Base-by-base conservation (phyloP, 1,140 invertebrate species). In the Eueides isabella region DNA sequence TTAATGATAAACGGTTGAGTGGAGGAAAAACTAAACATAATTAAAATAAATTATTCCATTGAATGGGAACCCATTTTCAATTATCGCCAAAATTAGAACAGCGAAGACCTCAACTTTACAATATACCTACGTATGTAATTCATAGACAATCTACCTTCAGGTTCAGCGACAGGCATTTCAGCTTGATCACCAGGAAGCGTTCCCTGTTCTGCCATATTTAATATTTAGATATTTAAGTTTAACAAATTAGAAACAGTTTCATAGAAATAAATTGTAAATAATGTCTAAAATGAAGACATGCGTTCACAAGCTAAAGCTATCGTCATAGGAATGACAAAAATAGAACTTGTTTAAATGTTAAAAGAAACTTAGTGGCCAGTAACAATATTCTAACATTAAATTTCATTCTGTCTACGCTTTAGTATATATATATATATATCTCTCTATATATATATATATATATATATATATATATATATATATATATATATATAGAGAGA, bases 171-270 rank as follows among this genome's bases (percentile, higher is more conserved):
- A 26, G 23, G 48, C 19, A 26, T 26, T 55, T 55, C 48, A 11
- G 48, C 23, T 55, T 11, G 48, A 55, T 26, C 48, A 6, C 19
- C 48, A 9, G 23, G n/a, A 61, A 38, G n/a, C 38, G 38, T 23
- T 55, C n/a, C n/a, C 26, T 14, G 48, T 55, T 55, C 23, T 61
- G 63, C 63, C 63, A 65, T 65, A 1, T 35, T 65, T 26, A 14
- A 23, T n/a, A n/a, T 19, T 65, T 38, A 55, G 16, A 23, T 55
- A 55, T 55, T 55, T 55, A 9, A 26, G 19, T 55, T 55, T 55
- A 55, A 23, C 48, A 55, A 55, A 23, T 55, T 55, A 55, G 48
- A 55, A 55, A 55, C 48, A 55, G 48, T 55, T 55, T 55, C 48
- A 55, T 55, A 55, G 48, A 55, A 55, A 55, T 55, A 55, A 55